Evolutionary conservation across 35 echinoderm and acorn worm species (phyloP), one percentile per base, ranked within the genome.

Genomic region (Antedon bifida): DNA sequence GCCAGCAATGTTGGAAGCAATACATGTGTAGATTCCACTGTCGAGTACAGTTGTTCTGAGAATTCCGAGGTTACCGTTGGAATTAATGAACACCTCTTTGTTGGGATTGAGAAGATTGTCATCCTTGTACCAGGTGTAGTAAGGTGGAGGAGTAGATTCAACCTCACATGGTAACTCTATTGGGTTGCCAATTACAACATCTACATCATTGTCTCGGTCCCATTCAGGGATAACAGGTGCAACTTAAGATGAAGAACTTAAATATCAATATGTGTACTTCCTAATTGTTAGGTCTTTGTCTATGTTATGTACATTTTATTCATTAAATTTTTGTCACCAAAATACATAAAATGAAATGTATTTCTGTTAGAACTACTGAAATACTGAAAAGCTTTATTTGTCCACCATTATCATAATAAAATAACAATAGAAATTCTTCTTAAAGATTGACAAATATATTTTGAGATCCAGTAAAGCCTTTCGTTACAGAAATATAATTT

Each of bases 1-100:
- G 11, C 95, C 95, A 5, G 83, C 90, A 79, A 90, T 35, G 55
- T 99, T 99, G 44, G 78, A 88, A 34, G 90, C 95, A 78, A 87
- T 89, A 79, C 95, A 99, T 34, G 79, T 89, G 30, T 99, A 99
- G n/a, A 51, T 83, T 38, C 95, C 94, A 35, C 78, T 89, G 44
- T 99, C 90, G 51, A 86, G 42, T 0, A 85, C 36, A 30, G 74
- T 86, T 0, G 88, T 76, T 0, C 85, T 36, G 76, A 83, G 88
- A 19, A 99, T 81, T 14, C 86, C 82, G 12, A 99, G 82, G 0
- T 89, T 86, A 34, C 84, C 77, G n/a, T 87, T 79, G 19, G 39
- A 45, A 0, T 64, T 38, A 12, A 89, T 82, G 31, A 83, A 17
- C 35, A 80, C 55, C 21, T 74, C 78, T 19, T 36, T 74, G 42